Evolutionary conservation across 2,113 vertebrate genomes (phyloP).

Genomic region (Vulpes lagopus): DNA sequence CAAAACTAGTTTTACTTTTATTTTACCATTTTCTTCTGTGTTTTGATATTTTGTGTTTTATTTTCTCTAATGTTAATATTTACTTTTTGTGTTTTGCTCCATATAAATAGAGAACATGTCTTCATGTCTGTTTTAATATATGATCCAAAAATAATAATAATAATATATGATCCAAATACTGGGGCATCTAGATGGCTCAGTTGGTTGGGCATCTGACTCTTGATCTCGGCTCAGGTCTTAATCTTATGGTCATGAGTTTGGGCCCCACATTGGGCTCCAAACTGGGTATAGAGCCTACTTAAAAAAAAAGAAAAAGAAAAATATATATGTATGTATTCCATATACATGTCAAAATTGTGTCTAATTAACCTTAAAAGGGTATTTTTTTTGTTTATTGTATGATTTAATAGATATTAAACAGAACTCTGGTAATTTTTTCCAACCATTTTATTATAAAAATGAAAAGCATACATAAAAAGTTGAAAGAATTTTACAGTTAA

Average conservation of each 20-base stretch:
- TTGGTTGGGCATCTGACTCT: neutral
- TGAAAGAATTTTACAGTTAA: neutral
- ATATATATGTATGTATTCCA: neutral
- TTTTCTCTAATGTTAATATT: neutral
- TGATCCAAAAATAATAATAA: too few species aligned
- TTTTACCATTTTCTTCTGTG: neutral
- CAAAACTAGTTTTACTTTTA: neutral
- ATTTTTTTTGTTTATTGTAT: neutral
- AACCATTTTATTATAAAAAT: conserved; percentile 28
- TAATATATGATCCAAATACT: neutral
- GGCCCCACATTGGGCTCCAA: neutral
- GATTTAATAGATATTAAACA: neutral
- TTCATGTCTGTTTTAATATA: conserved; percentile 26
- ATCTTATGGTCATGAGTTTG: neutral
- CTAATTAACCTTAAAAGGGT: neutral
- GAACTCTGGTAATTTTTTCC: neutral
- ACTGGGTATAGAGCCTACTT: neutral
- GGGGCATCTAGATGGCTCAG: neutral
- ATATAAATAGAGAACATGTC: neutral
- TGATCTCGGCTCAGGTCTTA: neutral
- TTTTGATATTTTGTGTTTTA: conserved; percentile 32
- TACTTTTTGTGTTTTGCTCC: neutral
- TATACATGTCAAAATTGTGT: neutral
- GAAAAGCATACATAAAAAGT: conserved; percentile 4
- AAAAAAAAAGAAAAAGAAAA: too few species aligned